Percentiles rank a stretch among this genome's conserved stretches.
Conservation (phyloP, 1,140 invertebrate genomes). For the Neuroterus valhalla region DNA sequence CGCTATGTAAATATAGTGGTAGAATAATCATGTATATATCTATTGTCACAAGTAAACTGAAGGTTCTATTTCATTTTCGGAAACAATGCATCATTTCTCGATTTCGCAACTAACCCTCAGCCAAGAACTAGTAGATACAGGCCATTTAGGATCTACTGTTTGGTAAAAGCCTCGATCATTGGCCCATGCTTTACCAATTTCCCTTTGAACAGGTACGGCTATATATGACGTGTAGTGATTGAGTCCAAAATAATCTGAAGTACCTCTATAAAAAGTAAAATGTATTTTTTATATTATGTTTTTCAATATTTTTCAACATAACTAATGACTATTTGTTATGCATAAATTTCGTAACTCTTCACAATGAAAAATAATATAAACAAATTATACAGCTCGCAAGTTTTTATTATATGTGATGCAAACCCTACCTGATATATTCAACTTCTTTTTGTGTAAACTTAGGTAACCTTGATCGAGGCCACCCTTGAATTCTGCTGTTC, state of each 20-base stretch:
- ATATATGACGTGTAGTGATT: conserved; percentile 77
- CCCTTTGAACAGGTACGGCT: conserved; percentile 54
- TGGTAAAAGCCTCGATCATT: conserved; percentile 58
- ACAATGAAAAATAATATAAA: background rate
- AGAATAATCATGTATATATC: no score
- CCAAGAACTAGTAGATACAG: conserved; percentile 59
- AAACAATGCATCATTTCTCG: conserved; percentile 16
- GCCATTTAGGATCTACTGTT: conserved; percentile 58
- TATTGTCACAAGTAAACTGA: background rate
- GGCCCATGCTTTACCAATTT: conserved; percentile 39
- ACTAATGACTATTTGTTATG: background rate
- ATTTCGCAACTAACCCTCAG: conserved; percentile 55
- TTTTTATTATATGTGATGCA: no score
- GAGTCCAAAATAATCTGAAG: conserved; percentile 76
- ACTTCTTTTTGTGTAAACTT: conserved; percentile 73
- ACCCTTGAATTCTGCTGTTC: conserved; percentile 76
- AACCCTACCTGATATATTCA: conserved; percentile 57
- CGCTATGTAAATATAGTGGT: no score
- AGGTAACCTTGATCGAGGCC: conserved; percentile 74
- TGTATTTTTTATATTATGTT: no score
- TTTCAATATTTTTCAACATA: background rate
- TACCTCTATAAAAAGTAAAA: conserved; percentile 58
- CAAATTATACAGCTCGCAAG: no score
- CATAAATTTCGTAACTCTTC: background rate
- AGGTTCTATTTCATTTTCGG: background rate